phyloP scores from a whole-genome alignment of 2,113 vertebrate genomes.

The Capreolus pygargus region DNA sequence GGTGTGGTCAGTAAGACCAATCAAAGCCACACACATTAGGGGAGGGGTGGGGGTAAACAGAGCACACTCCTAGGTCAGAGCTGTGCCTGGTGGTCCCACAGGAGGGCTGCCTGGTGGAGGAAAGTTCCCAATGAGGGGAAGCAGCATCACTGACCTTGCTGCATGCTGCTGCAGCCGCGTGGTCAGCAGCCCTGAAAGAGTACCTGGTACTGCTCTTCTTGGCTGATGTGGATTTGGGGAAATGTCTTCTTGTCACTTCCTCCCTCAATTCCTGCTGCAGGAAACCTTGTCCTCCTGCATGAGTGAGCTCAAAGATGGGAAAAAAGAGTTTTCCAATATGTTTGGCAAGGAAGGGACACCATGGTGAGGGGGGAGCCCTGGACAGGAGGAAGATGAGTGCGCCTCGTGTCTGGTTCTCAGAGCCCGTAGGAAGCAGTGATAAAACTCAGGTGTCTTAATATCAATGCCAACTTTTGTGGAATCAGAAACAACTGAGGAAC shows the following conservation, averaged over 20 bases:
- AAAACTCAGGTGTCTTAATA: background rate
- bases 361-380: background rate
- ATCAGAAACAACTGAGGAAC: background rate
- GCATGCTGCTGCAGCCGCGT: accelerated
- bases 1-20: background rate
- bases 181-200: background rate
- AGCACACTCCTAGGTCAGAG: background rate
- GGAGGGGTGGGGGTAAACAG: background rate
- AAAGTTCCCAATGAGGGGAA: too few relatives aligned
- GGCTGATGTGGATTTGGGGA: background rate
- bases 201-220: background rate
- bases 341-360: background rate
- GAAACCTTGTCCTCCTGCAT: background rate
- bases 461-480: background rate
- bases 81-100: background rate
- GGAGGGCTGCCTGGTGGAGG: background rate
- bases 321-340: background rate
- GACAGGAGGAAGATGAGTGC: background rate
- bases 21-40: background rate
- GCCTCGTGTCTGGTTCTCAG: background rate
- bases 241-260: background rate
- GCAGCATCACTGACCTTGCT: background rate
- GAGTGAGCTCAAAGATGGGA: background rate
- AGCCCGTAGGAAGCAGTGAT: background rate
- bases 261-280: background rate